Evolutionary conservation across 2,797 vertebrate species (phyloP).

Genomic region (Pelodytes ibericus): DNA sequence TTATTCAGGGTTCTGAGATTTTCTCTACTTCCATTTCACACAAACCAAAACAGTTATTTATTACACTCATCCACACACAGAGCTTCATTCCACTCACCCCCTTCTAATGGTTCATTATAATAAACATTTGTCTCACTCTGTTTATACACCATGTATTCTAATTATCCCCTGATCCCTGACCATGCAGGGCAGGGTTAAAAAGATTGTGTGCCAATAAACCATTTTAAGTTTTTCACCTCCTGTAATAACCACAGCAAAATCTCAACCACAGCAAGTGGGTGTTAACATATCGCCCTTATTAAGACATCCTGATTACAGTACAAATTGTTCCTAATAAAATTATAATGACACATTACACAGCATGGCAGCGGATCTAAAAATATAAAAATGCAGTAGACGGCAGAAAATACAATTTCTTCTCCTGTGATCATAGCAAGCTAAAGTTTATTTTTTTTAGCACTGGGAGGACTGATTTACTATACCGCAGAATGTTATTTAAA

Average conservation of each 20-base stretch:
- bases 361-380: slow-evolving; percentile 3
- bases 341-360: slow-evolving; percentile 26
- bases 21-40: too few relatives aligned
- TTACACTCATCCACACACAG: too few relatives aligned
- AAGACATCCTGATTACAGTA: slow-evolving; percentile 20
- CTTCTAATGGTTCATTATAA: background rate
- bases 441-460: background rate
- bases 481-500: too few relatives aligned
- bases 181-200: background rate
- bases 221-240: slow-evolving; percentile 8
- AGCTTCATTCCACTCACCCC: too few relatives aligned
- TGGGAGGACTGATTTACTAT: too few relatives aligned
- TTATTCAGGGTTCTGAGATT: too few relatives aligned
- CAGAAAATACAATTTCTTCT: slow-evolving; percentile 1
- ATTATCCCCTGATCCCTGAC: background rate
- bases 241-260: background rate
- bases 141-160: background rate
- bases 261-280: background rate
- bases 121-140: background rate
- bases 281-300: slow-evolving; percentile 9
- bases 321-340: slow-evolving; percentile 26
- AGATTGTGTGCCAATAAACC: background rate
- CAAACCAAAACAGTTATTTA: too few relatives aligned
- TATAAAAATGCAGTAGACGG: slow-evolving; percentile 19
- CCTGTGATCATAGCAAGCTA: background rate